Base-by-base conservation (phyloP, 2,888 invertebrate genomes). In the Heliconius hortense region DNA sequence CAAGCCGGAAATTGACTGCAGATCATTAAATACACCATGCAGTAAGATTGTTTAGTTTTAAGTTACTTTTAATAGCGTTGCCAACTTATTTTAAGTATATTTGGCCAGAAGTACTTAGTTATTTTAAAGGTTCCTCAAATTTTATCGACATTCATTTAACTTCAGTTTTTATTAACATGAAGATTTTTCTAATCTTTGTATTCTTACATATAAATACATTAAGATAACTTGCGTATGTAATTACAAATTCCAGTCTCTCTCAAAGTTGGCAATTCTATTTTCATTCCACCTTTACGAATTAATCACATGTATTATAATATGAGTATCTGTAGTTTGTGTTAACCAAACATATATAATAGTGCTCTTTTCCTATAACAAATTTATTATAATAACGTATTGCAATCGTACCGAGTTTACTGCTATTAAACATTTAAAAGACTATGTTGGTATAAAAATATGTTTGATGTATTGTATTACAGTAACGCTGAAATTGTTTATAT, bases 1-100 rank as follows among this genome's bases (percentile, higher is more conserved):
- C 74, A 59, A 75, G 15, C 59, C 56, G 39, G 87, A 85, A 87
- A 84, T 83, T 83, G 82, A 85, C 86, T 87, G 89, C 88, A 86
- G 77, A 76, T 76, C 59, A 77, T 62, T 43, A 75, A 68, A 79
- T 80, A 72, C 62, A 72, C 31, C 69, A 67, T 72, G 75, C 75
- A 82, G 79, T 72, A 64, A 73, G 56, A 48, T 74, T 53, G 26
- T 68, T 73, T 76, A 76, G 73, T 60, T 70, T 73, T 73, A 76
- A 69, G 60, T 60, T 72, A 78, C 39, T 35, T 78, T 70, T 59
- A 59, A 72, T 74, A 67, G 78, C 31, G 67, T 71, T 74, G 78
- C 69, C 66, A 74, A 71, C 64, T 68, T 68, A 35, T 43, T 48
- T 18, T 24, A 39, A 8, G 7, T 66, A 24, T 4, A 28, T 69